Percentiles rank a stretch among this genome's conserved stretches.
These are phyloP conservation scores for Agrochola lota DNA, from an alignment of 2,888 invertebrate species.

Conservation along the genomic window DNA sequence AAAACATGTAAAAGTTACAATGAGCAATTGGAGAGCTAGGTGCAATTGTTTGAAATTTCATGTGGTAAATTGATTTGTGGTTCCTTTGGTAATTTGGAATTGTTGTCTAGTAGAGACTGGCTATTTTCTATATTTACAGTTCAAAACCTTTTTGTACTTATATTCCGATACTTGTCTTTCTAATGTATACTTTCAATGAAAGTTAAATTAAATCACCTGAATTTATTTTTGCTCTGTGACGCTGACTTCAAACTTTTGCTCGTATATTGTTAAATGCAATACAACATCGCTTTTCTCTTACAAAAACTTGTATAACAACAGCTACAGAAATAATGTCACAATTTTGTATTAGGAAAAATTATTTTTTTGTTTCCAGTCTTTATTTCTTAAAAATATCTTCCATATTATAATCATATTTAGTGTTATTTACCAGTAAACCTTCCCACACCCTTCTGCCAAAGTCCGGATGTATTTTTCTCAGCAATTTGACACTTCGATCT, in stretches of 20 bases:
- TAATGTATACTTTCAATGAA: too few relatives aligned
- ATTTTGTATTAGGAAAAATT: background rate
- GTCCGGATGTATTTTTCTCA: conserved; percentile 94
- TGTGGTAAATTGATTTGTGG: conserved; percentile 54
- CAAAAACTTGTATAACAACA: background rate
- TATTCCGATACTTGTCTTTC: background rate
- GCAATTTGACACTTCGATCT: conserved; percentile 93
- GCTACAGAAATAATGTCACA: too few relatives aligned
- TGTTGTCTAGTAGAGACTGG: background rate
- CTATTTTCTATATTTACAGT: background rate
- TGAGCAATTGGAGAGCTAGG: conserved; percentile 58
- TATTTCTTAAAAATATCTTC: background rate
- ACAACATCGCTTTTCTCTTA: background rate
- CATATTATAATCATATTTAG: conserved; percentile 45
- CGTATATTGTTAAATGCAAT: background rate
- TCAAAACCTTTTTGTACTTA: background rate
- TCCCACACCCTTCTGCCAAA: conserved; percentile 90
- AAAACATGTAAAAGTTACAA: conserved; percentile 67
- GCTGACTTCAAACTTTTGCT: conserved; percentile 29
- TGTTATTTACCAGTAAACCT: conserved; percentile 72
- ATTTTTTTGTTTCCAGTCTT: background rate
- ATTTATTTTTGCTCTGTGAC: background rate
- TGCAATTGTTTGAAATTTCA: conserved; percentile 63
- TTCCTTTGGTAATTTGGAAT: conserved; percentile 28
- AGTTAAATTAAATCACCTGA: conserved; percentile 3